Evolutionary conservation across 1,140 invertebrate species (phyloP).

Genomic region (Orchestia grillus): DNA sequence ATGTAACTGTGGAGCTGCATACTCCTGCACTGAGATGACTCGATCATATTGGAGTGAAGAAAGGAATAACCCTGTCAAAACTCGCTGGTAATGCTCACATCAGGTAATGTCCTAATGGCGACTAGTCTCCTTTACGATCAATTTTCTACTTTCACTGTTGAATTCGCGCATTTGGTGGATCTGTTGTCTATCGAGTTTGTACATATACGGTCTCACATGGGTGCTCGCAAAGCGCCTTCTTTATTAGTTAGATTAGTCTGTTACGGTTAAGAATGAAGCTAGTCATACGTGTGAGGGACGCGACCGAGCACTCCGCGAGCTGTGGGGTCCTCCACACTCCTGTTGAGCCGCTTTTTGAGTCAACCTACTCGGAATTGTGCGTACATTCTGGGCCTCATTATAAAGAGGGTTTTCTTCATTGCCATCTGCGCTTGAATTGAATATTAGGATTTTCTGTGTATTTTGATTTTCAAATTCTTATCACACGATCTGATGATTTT

Average conservation of each 20-base stretch:
- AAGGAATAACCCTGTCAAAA: neutral
- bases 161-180: neutral
- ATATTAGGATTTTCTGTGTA: neutral
- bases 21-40: neutral
- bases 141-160: neutral
- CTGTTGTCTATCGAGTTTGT: neutral
- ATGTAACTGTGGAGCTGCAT: too few relatives aligned
- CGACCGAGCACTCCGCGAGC: neutral
- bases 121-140: neutral
- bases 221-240: neutral
- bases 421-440: neutral
- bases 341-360: neutral
- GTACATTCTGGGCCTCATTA: neutral
- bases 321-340: too few relatives aligned
- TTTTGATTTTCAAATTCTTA: too few relatives aligned
- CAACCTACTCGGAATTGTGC: neutral
- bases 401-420: neutral
- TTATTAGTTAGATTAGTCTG: neutral
- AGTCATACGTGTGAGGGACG: neutral
- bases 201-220: slow-evolving; percentile 16
- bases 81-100: neutral
- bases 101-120: neutral
- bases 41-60: neutral
- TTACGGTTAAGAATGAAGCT: neutral
- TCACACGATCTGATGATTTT: neutral